Evolutionary conservation across 1,140 invertebrate species (phyloP), one percentile per base, ranked within the genome.

Genomic region (Contarinia nasturtii): DNA sequence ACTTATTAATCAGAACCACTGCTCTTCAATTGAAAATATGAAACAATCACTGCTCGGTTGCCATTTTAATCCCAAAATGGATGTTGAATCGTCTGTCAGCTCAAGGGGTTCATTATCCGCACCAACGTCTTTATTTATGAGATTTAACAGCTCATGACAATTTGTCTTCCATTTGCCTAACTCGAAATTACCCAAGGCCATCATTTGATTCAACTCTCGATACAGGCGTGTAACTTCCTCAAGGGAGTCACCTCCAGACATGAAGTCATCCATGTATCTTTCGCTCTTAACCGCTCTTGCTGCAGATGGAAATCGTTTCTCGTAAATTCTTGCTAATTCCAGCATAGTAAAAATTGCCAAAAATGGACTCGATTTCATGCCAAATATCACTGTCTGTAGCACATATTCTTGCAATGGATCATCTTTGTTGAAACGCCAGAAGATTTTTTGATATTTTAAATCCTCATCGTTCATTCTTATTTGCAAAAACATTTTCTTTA

Each of bases 321-420:
- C 15, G 41, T 60, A 50, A 42, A 64, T 59, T 10, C 48, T 34
- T 0, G 55, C 61, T 18, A 66, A 41, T 50, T 63, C 55, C 34
- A 55, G 57, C 20, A 68, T 36, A 12, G 54, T 55, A 40, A 51
- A 48, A 15, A 57, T 57, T 12, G 62, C 61, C 1, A 65, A 47
- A 51, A 49, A 60, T 8, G 59, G 56, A 5, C 56, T 52, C 10
- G 55, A 46, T 48, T 54, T 52, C 15, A 53, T 57, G 14, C 60
- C 65, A 49, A 56, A 56, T 0, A 56, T 57, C 0, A 60, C 54
- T 2, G 55, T 57, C 2, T 7, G 15, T 17, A 46, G 21, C 12
- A 14, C 12, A 38, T 38, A 38, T 14, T 38, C 12, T 17, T 38
- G 36, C 15, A 38, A n/a, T 5, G 36, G 36, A 14, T 38, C 15